Evolutionary conservation across 2,888 invertebrate species (phyloP).

Genomic region (Drosophila infuscata): DNA sequence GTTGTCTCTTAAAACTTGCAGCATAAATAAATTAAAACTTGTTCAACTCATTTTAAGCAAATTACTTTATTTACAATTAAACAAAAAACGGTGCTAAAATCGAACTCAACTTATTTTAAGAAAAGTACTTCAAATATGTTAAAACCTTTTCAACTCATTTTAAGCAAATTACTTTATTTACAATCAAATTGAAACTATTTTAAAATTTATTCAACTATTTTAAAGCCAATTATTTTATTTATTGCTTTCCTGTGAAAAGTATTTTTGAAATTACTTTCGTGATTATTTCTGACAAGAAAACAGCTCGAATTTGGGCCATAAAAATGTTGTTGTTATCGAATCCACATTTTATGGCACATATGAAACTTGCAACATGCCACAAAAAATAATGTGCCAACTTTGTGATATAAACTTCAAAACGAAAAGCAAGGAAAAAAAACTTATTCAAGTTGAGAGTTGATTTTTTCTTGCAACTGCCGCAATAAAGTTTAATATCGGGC

Average conservation of each 20-base stretch:
- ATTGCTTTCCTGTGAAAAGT: background rate
- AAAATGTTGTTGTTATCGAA: constrained; percentile 15
- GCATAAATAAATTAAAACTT: background rate
- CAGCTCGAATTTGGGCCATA: background rate
- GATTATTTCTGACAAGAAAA: background rate
- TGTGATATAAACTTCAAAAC: constrained; percentile 11
- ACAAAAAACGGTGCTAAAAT: too few species aligned
- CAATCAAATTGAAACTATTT: background rate
- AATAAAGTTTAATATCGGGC: constrained; percentile 15
- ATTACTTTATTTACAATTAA: background rate
- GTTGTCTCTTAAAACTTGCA: background rate
- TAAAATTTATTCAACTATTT: background rate
- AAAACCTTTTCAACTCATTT: background rate
- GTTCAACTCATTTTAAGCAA: background rate
- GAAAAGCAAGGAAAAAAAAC: background rate
- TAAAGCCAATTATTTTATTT: background rate
- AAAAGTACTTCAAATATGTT: background rate
- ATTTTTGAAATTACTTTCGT: background rate
- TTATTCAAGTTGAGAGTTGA: constrained; percentile 15
- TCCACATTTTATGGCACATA: constrained; percentile 52
- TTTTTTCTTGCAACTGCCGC: constrained; percentile 12
- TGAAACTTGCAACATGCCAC: constrained; percentile 37
- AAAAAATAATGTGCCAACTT: constrained; percentile 15
- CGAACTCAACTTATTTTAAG: background rate
- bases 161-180: background rate